Evolutionary conservation across 2,797 vertebrate species (phyloP), one percentile per base, ranked within the genome.

Genomic region (Ciconia nigra): DNA sequence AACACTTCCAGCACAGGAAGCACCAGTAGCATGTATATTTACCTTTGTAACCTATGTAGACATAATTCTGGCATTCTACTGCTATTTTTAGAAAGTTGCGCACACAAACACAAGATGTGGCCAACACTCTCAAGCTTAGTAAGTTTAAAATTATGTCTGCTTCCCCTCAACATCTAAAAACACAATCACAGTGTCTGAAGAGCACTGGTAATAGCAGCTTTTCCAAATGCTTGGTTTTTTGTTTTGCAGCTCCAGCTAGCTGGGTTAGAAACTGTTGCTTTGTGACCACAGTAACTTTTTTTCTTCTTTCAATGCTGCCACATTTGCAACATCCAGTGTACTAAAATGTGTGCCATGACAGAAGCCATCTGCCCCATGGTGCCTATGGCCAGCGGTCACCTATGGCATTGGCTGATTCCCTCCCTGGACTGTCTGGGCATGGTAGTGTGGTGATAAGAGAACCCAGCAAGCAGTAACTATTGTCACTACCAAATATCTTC

Each of bases 381-480:
- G 63, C 76, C 59, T 61, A 4, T 10, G 49, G 15, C 57, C 73
- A 49, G 42, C 73, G 31, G 55, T n/a, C 59, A 69, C 25, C 54
- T 49, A 1, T 25, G 41, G 62, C 58, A 13, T 3, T 10, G 42
- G 57, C 49, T 31, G 35, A 22, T 33, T 8, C 25, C n/a, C 28
- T 25, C 41, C 19, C 0, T 5, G 2, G 33, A 7, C 24, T 10
- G 5, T 41, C 52, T 5, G 4, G 21, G 33, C 5, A 2, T 4
- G 22, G 24, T 24, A 7, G 14, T 0, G 6, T 14, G 22, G 31
- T 49, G 44, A 22, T 37, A 16, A 28, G 52, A 66, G 52, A 63
- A 33, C 62, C 22, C 65, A 41, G 37, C 46, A 20, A 4, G 25
- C 54, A 65, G 29, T 3, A 37, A 54, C 44, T 35, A 1, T 3